These are phyloP conservation scores for Gandaritis pyraliata DNA, from an alignment of 2,888 invertebrate species.

Conservation along the genomic window DNA sequence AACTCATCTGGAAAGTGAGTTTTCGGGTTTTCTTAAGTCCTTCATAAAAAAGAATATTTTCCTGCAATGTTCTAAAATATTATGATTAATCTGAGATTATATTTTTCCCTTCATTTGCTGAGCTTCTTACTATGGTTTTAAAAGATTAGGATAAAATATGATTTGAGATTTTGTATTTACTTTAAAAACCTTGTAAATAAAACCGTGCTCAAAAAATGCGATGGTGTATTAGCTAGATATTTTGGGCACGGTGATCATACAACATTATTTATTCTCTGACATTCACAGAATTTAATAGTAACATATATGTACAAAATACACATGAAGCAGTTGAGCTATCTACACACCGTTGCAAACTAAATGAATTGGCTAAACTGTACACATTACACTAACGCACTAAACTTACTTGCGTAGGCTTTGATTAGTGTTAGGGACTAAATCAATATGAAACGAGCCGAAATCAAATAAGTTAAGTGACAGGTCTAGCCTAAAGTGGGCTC, in stretches of 20 bases:
- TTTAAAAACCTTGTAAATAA: background rate
- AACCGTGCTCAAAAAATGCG: no score
- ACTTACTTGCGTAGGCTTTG: background rate
- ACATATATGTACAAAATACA: no score
- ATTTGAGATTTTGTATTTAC: background rate
- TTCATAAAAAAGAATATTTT: conserved; percentile 8
- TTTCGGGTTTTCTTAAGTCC: conserved; percentile 10
- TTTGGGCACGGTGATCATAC: no score
- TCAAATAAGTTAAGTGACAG: conserved; percentile 14
- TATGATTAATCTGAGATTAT: conserved; percentile 16
- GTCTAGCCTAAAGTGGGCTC: conserved; percentile 9
- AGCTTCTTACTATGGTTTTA: background rate
- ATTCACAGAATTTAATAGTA: no score
- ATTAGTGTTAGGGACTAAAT: background rate
- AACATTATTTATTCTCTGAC: no score
- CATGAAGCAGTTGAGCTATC: no score
- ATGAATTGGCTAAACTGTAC: background rate
- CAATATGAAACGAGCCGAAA: background rate
- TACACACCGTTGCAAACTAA: no score
- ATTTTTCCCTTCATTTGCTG: conserved; percentile 15
- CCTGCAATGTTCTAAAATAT: conserved; percentile 1
- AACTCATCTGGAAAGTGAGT: conserved; percentile 7
- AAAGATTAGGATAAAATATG: conserved; percentile 3
- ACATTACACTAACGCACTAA: background rate
- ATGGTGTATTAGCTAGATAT: no score